Percentiles rank a stretch among this genome's conserved stretches.
These are phyloP conservation scores for Ctenosaura bakeri DNA, from an alignment of 2,797 vertebrate species.

Conservation along the genomic window DNA sequence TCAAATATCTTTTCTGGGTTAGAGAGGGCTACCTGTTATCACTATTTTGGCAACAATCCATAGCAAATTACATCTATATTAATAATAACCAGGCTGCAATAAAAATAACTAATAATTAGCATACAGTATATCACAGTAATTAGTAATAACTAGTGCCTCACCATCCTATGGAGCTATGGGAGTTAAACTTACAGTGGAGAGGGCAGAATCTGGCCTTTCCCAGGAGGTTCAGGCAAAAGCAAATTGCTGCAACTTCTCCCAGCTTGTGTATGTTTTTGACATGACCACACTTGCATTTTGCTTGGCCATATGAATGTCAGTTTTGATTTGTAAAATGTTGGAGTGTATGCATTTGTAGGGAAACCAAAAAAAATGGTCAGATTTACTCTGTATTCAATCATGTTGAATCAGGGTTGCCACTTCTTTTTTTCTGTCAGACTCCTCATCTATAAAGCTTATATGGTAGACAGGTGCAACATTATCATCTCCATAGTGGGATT, in stretches of 20 bases:
- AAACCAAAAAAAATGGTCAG: background rate
- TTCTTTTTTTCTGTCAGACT: background rate
- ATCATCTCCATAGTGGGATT: background rate
- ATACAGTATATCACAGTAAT: too few relatives aligned
- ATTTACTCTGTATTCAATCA: background rate
- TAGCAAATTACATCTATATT: conserved; percentile 26
- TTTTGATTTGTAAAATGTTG: too few relatives aligned
- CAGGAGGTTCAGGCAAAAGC: too few relatives aligned
- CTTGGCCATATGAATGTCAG: too few relatives aligned
- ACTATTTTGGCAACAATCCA: conserved; percentile 57
- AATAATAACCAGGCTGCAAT: background rate
- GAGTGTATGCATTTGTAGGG: background rate
- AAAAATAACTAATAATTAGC: conserved; percentile 52
- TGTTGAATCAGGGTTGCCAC: background rate
- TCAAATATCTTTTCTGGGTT: conserved; percentile 27
- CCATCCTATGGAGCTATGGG: too few relatives aligned
- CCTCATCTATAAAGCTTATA: background rate
- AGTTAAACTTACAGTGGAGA: too few relatives aligned
- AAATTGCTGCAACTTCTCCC: too few relatives aligned
- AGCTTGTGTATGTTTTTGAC: too few relatives aligned
- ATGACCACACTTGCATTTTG: too few relatives aligned
- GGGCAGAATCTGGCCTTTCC: too few relatives aligned
- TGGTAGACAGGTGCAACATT: background rate
- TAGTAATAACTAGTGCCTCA: too few relatives aligned
- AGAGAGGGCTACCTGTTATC: conserved; percentile 44